Percentiles rank a stretch among this genome's conserved stretches.
Conservation (phyloP, 2,888 invertebrate genomes). For the Tipula helvola region DNA sequence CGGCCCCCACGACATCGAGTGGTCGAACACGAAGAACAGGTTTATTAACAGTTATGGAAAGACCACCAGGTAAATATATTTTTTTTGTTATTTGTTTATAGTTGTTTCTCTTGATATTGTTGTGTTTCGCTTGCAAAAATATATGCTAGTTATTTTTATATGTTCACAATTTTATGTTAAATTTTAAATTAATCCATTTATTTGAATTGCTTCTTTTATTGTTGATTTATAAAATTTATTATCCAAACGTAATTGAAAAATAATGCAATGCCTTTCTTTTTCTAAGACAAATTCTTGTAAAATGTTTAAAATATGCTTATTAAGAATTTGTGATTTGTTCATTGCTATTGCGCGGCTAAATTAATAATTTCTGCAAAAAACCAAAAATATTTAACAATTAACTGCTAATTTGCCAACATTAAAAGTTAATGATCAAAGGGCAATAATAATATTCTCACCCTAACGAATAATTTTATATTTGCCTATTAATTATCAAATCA, state of each 20-base stretch:
- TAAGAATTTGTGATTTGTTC: no score
- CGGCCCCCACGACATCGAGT: constrained; percentile 22
- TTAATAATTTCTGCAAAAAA: no score
- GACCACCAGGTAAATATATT: constrained; percentile 59
- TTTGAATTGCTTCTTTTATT: neutral
- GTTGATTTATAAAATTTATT: neutral
- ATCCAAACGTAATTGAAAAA: neutral
- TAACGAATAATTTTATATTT: no score
- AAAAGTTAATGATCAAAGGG: no score
- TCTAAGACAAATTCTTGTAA: no score
- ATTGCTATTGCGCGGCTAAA: no score
- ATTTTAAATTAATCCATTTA: neutral
- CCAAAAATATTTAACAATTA: no score
- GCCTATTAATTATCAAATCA: no score
- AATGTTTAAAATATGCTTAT: no score
- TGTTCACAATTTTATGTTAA: neutral
- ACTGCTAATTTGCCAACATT: no score
- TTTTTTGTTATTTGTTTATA: constrained; percentile 11
- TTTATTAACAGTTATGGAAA: constrained; percentile 71
- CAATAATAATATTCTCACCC: no score
- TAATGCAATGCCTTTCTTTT: no score
- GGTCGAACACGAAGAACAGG: constrained; percentile 69
- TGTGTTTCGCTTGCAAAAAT: neutral
- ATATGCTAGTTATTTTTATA: neutral
- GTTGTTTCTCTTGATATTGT: neutral